Evolutionary conservation across 2,888 invertebrate species (phyloP), one percentile per base, ranked within the genome.

Genomic region (Thecocarcelia acutangulata): DNA sequence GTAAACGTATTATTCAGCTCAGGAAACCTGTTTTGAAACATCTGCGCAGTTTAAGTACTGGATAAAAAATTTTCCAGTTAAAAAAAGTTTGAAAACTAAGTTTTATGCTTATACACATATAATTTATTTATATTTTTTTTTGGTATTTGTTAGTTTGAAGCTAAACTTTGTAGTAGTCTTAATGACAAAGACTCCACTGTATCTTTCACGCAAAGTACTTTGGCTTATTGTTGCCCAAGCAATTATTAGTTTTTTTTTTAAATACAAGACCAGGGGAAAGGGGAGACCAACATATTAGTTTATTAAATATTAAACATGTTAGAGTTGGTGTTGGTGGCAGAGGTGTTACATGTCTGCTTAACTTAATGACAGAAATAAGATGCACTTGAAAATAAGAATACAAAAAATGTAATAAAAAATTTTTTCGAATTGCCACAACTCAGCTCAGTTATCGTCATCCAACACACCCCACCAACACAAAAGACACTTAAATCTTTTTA

Each of bases 351-450:
- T 61, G 40, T 58, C 44, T 66, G 48, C 52, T 75, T 80, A 72
- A 48, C 75, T 76, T 44, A 54, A 61, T 76, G 70, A 42, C 33
- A 72, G 59, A 75, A 56, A 73, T 48, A 76, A 72, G 80, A 76
- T 76, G 80, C 75, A 76, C 72, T 80, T 76, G 75, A 80, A 80
- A 80, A 66, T 50, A 54, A 78, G 59, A 63, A 19, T 21, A 40
- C 3, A 37, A 66, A 37, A 66, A 64, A 70, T 48, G 42, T 54
- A 80, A 63, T 64, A 80, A 52, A 21, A 58, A 64, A 21, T 54
- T 33, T 54, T 33, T 33, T 33, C 63, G 54, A 74, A 59, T 28
- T 63, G 73, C 74, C 64, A 56, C 64, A 72, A 52, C 77, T 70
- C 48, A 70, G 58, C 70, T 54, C 58, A 9, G 33, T 42, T 73